Evolutionary conservation across 2,797 vertebrate genomes (phyloP).

Genomic region (Falco columbarius): DNA sequence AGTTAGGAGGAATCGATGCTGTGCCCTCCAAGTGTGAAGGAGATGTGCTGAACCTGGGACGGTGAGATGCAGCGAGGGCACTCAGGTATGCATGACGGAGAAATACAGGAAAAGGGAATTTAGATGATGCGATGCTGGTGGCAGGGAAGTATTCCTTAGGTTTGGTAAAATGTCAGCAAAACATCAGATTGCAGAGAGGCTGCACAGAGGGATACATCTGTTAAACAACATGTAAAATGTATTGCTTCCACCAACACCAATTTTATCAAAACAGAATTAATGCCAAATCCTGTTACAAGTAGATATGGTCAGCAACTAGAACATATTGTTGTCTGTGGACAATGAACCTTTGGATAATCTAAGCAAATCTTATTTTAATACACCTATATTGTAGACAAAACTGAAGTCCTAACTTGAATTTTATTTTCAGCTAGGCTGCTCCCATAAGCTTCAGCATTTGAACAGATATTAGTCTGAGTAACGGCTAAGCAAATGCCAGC

Average conservation of each 20-base stretch:
- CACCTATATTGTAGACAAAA: not conserved
- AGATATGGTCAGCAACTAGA: not conserved
- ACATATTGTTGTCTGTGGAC: not conserved
- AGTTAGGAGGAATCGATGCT: not conserved
- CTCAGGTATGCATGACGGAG: accelerated
- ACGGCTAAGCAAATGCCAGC: not conserved
- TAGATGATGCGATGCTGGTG: not conserved
- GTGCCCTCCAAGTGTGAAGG: not conserved
- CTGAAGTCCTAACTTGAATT: not conserved
- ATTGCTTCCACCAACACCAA: accelerated
- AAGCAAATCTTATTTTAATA: not conserved
- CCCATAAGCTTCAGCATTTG: not conserved
- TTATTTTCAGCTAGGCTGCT: not conserved
- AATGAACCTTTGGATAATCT: not conserved
- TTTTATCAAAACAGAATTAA: not conserved
- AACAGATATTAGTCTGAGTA: not conserved
- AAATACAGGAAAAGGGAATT: not conserved
- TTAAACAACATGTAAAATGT: not conserved
- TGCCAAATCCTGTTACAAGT: not conserved
- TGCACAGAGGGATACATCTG: not conserved
- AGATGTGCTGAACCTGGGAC: no score
- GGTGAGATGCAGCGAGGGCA: not conserved
- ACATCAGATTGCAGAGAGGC: not conserved
- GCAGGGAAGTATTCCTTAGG: not conserved
- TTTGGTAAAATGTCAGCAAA: not conserved